Evolutionary conservation across 2,113 vertebrate species (phyloP), one percentile per base, ranked within the genome.

Genomic region (Haplotaxodon microlepis): DNA sequence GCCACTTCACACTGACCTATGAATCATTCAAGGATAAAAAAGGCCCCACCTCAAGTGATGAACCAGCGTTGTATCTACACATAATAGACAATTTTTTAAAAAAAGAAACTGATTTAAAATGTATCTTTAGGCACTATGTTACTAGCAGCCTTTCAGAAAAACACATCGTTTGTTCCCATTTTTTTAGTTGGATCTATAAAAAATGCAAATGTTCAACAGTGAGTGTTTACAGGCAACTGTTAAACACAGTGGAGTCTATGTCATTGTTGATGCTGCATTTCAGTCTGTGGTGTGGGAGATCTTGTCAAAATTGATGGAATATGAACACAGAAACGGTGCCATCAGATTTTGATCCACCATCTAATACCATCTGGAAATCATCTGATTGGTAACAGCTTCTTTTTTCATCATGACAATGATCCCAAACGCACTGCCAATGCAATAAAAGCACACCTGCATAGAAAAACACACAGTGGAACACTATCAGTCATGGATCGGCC

Each of bases 71-170:
- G 10, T 66, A 38, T 66, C 19, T 66, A 66, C 1, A 5, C 61
- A 38, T 66, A 66, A 13, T 8, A 66, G 34, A n/a, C 61, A 66
- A 66, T 38, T 36, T 0, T 0, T 2, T 0, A 1, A 2, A 6
- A 4, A n/a, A n/a, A n/a, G 17, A 66, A 66, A 38, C 34, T n/a
- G 34, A 38, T 66, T 66, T 66, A 66, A 38, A 66, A 38, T 38
- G 10, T 66, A 66, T 66, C 31, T 66, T 66, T 66, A 66, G 6
- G 31, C 61, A 66, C 31, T 63, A 19, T 63, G 59, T 63, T 63
- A 63, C 59, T 19, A 63, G 59, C 16, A 63, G 16, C 59, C 17
- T 36, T 11, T 63, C 14, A 31, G 14, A 63, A 63, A 63, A 63
- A 63, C 6, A 63, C 31, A 63, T 19, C 0, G 4, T 63, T 34